phyloP scores from a whole-genome alignment of 2,888 invertebrate genomes.

The Deroplatys truncata region DNA sequence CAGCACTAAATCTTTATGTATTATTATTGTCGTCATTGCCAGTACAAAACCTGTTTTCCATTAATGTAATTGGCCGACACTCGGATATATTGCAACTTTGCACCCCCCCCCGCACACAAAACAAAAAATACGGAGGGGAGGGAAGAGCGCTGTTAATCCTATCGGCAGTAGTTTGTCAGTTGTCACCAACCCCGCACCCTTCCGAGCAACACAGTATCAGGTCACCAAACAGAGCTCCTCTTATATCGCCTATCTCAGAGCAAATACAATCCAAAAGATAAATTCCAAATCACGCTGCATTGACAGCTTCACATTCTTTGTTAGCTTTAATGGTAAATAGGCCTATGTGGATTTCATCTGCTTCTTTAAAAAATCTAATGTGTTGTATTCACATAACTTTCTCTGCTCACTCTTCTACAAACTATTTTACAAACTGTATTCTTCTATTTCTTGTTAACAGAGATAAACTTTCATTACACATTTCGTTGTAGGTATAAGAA shows the following conservation, averaged over 20 bases:
- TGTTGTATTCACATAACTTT: no score
- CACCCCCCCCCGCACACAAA: not conserved
- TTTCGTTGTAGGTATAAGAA: no score
- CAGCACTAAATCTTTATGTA: not conserved
- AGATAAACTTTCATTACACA: no score
- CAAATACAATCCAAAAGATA: not conserved
- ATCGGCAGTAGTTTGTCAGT: conserved; percentile 9
- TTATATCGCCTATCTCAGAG: not conserved
- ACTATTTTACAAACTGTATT: no score
- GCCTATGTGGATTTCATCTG: not conserved
- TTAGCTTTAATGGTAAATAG: not conserved
- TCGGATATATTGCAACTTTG: not conserved
- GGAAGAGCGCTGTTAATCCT: not conserved
- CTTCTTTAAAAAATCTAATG: no score
- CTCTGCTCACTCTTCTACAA: no score
- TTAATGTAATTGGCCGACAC: conserved; percentile 5
- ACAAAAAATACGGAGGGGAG: not conserved
- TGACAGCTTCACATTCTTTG: not conserved
- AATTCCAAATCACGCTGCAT: not conserved
- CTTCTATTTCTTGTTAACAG: no score
- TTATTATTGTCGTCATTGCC: not conserved
- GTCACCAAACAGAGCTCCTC: not conserved
- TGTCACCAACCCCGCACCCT: not conserved
- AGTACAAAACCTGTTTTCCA: conserved; percentile 2
- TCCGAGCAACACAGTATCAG: not conserved